Conservation (phyloP, 2,113 vertebrate species). For the Polypterus senegalus region DNA sequence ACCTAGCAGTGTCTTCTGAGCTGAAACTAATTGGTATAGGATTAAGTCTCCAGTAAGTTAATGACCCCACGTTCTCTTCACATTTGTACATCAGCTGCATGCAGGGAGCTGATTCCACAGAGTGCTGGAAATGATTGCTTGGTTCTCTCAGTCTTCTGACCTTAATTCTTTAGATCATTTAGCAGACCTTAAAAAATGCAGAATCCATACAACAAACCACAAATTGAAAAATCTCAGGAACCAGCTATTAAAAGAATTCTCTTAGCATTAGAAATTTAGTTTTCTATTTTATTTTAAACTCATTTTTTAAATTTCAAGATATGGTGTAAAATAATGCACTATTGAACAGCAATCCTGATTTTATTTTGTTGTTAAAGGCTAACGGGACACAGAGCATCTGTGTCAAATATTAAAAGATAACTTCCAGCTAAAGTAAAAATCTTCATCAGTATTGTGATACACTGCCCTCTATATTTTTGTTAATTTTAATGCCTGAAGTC, state of each 20-base stretch:
- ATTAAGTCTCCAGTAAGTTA: slow-evolving; percentile 51
- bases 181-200: not conserved
- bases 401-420: no score
- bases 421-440: no score
- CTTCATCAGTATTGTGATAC: no score
- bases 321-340: no score
- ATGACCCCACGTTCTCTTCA: slow-evolving; percentile 40
- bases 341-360: no score
- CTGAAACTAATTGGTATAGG: slow-evolving; percentile 55
- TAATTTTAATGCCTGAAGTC: no score
- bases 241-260: not conserved
- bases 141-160: slow-evolving; percentile 28
- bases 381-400: no score
- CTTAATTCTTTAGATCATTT: slow-evolving; percentile 17
- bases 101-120: slow-evolving; percentile 23
- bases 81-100: slow-evolving; percentile 37
- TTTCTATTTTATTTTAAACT: no score
- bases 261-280: no score
- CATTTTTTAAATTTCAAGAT: no score
- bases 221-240: not conserved
- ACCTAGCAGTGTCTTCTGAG: slow-evolving; percentile 40
- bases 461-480: no score
- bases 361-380: no score
- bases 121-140: slow-evolving; percentile 34
- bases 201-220: not conserved